Percentiles rank a stretch among this genome's conserved stretches.
Conservation (phyloP, 2,888 invertebrate species). For the Byasa hedistus region DNA sequence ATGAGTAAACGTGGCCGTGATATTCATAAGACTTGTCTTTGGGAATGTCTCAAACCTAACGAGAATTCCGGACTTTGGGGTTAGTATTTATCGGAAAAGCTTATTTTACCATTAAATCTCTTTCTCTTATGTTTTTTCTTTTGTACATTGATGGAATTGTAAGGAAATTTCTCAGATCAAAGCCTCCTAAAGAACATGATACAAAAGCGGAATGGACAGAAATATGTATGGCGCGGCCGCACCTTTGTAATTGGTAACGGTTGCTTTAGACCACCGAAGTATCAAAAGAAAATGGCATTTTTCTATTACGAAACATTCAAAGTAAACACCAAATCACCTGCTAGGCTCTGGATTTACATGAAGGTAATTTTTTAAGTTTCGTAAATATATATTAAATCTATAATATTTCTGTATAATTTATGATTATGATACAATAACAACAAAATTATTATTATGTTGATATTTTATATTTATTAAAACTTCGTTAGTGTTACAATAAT, state of each 20-base stretch:
- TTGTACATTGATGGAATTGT: not conserved
- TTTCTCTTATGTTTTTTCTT: not conserved
- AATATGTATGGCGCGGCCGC: slow-evolving; percentile 54
- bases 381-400: too few relatives aligned
- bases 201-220: slow-evolving; percentile 43
- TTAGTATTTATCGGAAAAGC: too few relatives aligned
- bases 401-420: too few relatives aligned
- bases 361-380: slow-evolving; percentile 30
- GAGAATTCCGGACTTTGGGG: too few relatives aligned
- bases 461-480: not conserved
- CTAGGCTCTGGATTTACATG: slow-evolving; percentile 43
- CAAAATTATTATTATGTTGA: too few relatives aligned
- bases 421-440: too few relatives aligned
- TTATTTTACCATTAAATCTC: too few relatives aligned
- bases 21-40: too few relatives aligned
- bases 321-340: slow-evolving; percentile 51
- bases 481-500: not conserved
- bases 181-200: not conserved
- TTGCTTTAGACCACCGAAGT: slow-evolving; percentile 48
- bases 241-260: slow-evolving; percentile 52
- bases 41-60: too few relatives aligned
- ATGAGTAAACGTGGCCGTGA: too few relatives aligned
- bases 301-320: slow-evolving; percentile 63
- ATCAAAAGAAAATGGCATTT: slow-evolving; percentile 39
- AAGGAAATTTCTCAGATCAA: not conserved